Evolutionary conservation across 2,797 vertebrate species (phyloP), one percentile per base, ranked within the genome.

Genomic region (Phataginus tetradactyla): DNA sequence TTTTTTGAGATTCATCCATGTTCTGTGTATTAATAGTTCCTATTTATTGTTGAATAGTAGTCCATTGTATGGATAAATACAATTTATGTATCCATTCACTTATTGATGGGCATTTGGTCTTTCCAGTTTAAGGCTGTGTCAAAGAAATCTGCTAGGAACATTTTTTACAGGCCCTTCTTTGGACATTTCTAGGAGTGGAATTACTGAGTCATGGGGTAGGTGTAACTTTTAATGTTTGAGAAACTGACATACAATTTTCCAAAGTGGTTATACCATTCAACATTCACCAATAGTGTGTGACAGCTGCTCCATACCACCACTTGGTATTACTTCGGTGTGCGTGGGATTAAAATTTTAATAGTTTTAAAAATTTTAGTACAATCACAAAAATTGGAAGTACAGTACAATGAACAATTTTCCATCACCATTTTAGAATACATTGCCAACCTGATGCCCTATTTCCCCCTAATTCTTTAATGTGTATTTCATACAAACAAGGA

Each of bases 201-300:
- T 87, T 72, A n/a, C 14, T 51, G n/a, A n/a, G 29, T 61, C 42
- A 77, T 49, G 49, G 53, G 57, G 7, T 61, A 94, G 17, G 34
- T 86, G 7, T 81, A 68, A 94, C 57, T 59, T 59, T 79, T 78
- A 77, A 45, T 39, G 92, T 42, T n/a, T 87, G 39, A 85, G 34
- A 71, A 91, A 81, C 13, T 21, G 75, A 87, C 32, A 79, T 34
- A 42, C 17, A 57, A 10, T 89, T 91, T 95, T 94, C 85, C 32
- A n/a, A 86, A 89, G 34, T 78, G 49, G 29, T 32, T 89, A 18
- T 53, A 34, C 18, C 20, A 39, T 55, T 61, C 89, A 55, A 25
- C 9, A 55, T 23, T 49, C 25, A 25, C 61, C 55, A 45, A 25
- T 5, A 49, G 42, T 34, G 23, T 55, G 21, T 25, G n/a, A 91